Conservation (phyloP, 2,888 invertebrate genomes). For the Cotesia congregata region DNA sequence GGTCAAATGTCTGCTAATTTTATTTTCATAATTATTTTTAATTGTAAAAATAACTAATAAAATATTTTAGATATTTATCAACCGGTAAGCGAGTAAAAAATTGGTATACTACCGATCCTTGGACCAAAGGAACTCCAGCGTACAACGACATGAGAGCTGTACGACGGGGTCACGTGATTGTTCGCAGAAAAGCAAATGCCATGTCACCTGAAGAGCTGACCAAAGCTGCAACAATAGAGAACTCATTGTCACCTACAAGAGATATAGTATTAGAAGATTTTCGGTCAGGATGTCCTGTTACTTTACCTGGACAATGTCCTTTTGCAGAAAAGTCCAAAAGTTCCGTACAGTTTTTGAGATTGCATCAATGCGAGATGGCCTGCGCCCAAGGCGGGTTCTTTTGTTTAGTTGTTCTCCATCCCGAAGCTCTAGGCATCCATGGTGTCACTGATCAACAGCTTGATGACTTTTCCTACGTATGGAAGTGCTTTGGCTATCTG, state of each 20-base stretch:
- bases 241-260: conserved; percentile 51
- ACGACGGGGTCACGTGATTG: conserved; percentile 67
- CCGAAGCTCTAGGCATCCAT: conserved; percentile 67
- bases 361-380: conserved; percentile 73
- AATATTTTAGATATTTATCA: conserved; percentile 65
- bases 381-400: conserved; percentile 73
- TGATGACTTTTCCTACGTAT: conserved; percentile 72
- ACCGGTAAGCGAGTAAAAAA: conserved; percentile 69
- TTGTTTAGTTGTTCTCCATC: conserved; percentile 70
- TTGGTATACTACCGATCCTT: conserved; percentile 73
- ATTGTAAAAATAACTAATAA: too few species aligned
- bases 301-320: conserved; percentile 52
- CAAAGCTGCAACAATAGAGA: conserved; percentile 44
- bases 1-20: too few species aligned
- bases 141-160: conserved; percentile 70
- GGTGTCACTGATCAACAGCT: conserved; percentile 69
- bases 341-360: conserved; percentile 31
- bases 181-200: conserved; percentile 58
- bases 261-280: conserved; percentile 53
- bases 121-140: conserved; percentile 67
- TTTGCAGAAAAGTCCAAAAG: conserved; percentile 29
- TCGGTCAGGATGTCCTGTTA: conserved; percentile 49
- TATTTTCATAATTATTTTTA: too few species aligned
- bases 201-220: conserved; percentile 50
- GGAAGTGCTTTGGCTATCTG: conserved; percentile 72